Evolutionary conservation across 2,888 invertebrate genomes (phyloP), one percentile per base, ranked within the genome.

Genomic region (Synergus itoensis): DNA sequence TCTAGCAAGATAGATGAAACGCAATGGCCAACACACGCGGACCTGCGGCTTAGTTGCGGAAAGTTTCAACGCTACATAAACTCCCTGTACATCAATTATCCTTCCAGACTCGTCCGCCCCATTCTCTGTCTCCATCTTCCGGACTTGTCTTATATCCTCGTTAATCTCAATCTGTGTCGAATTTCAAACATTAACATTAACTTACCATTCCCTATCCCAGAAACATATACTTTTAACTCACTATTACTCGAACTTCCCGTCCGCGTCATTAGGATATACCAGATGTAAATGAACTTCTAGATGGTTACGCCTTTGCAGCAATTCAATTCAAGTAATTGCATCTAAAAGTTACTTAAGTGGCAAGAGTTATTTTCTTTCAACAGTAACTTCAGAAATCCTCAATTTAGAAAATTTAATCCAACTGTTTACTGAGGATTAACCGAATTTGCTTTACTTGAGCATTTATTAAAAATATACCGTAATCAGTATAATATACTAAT

Each of bases 1-100:
- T 69, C 69, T 45, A 45, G 69, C 79, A 82, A 84, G 84, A 85
- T 83, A 80, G 84, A 87, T 85, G 84, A 85, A 85, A 82, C 80
- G 63, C 79, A 82, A 84, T 78, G 77, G 65, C 69, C 78, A 77
- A 64, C 81, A 78, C 76, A 78, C 78, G 79, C 69, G 77, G 78
- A 82, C 75, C 77, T 81, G 82, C 77, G 76, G 69, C 78, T 83
- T 80, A 79, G 80, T 84, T 80, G 79, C 67, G 36, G 77, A 77
- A 84, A 85, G 85, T 84, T 84, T 82, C 79, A 28, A 77, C 78
- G 45, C 75, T 75, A 64, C 81, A 75, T 76, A 79, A 81, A 81
- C 80, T 75, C 81, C 57, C 76, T 75, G 67, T 83, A 82, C 82
- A 85, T 85, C 84, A 84, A 83, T 81, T 82, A 82, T 75, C 80